A percentile compares a stretch with the other conserved stretches of the same genome.
phyloP scores from a whole-genome alignment of 1,140 invertebrate genomes.

The Meloidogyne exigua region DNA sequence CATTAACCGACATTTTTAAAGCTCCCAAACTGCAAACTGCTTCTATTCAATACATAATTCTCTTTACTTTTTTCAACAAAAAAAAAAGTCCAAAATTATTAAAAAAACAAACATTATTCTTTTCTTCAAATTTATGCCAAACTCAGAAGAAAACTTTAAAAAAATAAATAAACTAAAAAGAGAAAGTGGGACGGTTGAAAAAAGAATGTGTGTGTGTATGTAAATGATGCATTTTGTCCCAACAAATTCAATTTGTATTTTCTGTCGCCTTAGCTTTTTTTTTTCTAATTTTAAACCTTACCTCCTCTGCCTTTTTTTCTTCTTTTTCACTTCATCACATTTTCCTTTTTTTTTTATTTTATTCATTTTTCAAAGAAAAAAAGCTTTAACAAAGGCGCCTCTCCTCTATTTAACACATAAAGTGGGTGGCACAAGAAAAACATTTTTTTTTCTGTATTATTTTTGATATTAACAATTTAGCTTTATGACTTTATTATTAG shows the following conservation, averaged over 20 bases:
- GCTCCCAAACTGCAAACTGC: neutral
- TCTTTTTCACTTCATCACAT: neutral
- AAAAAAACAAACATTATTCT: neutral
- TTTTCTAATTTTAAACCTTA: neutral
- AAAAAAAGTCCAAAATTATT: neutral
- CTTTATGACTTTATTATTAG: neutral
- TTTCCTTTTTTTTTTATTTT: neutral
- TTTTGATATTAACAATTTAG: neutral
- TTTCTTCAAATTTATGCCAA: neutral
- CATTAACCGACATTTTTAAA: too few species aligned
- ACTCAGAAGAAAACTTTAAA: too few species aligned
- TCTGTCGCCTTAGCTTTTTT: neutral
- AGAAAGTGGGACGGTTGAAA: neutral
- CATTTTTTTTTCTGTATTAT: neutral
- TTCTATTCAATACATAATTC: neutral
- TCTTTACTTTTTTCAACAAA: neutral
- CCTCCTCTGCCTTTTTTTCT: neutral
- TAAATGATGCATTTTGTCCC: neutral
- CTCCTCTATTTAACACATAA: neutral
- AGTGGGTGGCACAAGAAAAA: neutral
- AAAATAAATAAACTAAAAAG: too few species aligned
- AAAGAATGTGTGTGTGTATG: neutral
- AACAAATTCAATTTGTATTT: neutral
- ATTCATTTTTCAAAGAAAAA: neutral
- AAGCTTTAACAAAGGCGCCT: neutral